Evolutionary conservation across 1,140 invertebrate species (phyloP), one percentile per base, ranked within the genome.

Genomic region (Periplaneta americana): DNA sequence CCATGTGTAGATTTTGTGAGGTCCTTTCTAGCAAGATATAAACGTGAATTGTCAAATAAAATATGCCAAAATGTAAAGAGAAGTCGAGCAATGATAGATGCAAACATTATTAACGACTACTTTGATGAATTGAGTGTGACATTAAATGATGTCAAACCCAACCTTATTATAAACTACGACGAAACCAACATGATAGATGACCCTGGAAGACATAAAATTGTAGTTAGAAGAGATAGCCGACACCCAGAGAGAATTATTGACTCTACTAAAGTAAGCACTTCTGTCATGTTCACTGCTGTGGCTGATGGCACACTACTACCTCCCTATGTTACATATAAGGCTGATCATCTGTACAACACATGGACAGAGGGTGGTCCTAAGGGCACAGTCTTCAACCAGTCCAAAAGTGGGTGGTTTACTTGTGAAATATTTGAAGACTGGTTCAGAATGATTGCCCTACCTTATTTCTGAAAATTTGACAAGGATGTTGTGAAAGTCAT

Each of bases 381-480:
- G 75, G 39, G 37, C n/a, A 32, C 84, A 34, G 36, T 83, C 35
- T 86, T 82, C 79, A 85, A 84, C 66, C n/a, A 83, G 18, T 82
- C 83, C n/a, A 85, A 85, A 82, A 83, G 66, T 80, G 86, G 86
- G 8, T 88, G 88, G 87, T 88, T 87, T 66, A 85, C 87, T 80
- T 57, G 36, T 11, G 66, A 39, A 28, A 82, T 82, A 17, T 88
- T 87, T 84, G 83, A 84, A 74, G 86, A 86, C 74, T 85, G 85
- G 83, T 84, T 86, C 83, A 76, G 74, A 28, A 79, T 78, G 35
- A 75, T 83, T 33, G 31, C 84, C 15, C 32, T 88, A 22, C 84
- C 85, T 37, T 82, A 83, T 82, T 75, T 84, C 15, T 84, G 84
- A 83, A 83, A 81, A 74, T 37, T 83, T 78, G 33, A 74, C n/a